These are phyloP conservation scores for Panagrolaimus sp. DNA, from an alignment of 1,140 invertebrate species.

Conservation along the genomic window DNA sequence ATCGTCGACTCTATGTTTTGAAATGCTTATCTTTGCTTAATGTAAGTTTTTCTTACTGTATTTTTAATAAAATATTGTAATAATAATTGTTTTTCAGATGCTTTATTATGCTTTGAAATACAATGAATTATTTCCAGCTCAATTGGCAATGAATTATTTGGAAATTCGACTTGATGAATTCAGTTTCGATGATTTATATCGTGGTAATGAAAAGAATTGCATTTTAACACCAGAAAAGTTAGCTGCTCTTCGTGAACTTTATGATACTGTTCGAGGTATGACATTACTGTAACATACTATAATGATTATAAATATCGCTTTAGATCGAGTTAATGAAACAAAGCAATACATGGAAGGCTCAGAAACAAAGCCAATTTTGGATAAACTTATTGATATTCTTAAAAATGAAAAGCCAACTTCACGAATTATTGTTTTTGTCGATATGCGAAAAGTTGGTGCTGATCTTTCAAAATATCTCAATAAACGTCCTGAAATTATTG, in stretches of 20 bases:
- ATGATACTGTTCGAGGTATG: background rate
- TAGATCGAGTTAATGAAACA: background rate
- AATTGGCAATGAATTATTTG: background rate
- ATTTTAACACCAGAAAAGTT: background rate
- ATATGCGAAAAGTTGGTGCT: slow-evolving; percentile 17
- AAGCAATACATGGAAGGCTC: background rate
- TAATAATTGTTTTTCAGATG: background rate
- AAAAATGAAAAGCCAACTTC: slow-evolving; percentile 39
- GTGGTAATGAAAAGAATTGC: background rate
- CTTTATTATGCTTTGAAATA: background rate
- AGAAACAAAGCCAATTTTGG: background rate
- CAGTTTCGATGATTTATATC: too few relatives aligned
- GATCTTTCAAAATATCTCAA: background rate
- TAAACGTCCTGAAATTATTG: slow-evolving; percentile 26
- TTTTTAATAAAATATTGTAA: too few relatives aligned
- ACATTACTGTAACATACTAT: background rate
- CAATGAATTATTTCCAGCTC: background rate
- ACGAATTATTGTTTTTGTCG: slow-evolving; percentile 40
- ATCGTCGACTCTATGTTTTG: too few relatives aligned
- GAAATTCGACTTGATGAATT: too few relatives aligned
- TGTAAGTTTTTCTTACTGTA: too few relatives aligned
- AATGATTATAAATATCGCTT: background rate
- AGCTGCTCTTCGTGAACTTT: background rate
- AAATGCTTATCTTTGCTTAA: too few relatives aligned
- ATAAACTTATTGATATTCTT: slow-evolving; percentile 17